A percentile compares a stretch with the other conserved stretches of the same genome.
phyloP scores from a whole-genome alignment of 2,888 invertebrate genomes.

The Baronia brevicornis region DNA sequence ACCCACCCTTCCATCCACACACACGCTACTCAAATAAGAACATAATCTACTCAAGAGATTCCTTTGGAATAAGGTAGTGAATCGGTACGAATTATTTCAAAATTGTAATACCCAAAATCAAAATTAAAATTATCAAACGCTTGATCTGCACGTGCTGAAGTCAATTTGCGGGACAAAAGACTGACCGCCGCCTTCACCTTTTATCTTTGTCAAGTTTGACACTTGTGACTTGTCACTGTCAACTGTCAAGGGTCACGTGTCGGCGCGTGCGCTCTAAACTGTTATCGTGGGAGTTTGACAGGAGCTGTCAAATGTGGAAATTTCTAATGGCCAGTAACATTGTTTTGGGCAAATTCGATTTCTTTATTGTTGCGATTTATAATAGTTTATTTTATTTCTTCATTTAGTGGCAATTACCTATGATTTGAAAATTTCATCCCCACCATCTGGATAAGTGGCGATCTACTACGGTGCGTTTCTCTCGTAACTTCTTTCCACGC shows the following conservation, averaged over 20 bases:
- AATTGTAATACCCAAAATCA: neutral
- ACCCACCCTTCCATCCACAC: too few species aligned
- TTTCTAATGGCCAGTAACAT: constrained; percentile 36
- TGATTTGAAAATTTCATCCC: too few species aligned
- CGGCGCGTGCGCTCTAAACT: constrained; percentile 61
- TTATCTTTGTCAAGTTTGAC: constrained; percentile 44
- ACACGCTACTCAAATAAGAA: neutral
- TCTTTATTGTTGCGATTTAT: constrained; percentile 24
- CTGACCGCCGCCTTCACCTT: constrained; percentile 36
- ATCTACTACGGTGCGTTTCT: too few species aligned
- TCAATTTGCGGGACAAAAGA: constrained; percentile 47
- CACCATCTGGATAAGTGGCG: too few species aligned
- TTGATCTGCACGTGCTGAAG: constrained; percentile 37
- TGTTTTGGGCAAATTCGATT: constrained; percentile 22
- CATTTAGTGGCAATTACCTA: too few species aligned
- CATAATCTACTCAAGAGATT: neutral
- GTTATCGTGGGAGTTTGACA: constrained; percentile 54
- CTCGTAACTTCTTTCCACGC: too few species aligned
- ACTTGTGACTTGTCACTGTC: constrained; percentile 42
- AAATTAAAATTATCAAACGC: constrained; percentile 10
- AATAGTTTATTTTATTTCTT: constrained; percentile 1
- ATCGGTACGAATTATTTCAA: too few species aligned
- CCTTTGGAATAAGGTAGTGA: too few species aligned
- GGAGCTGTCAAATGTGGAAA: constrained; percentile 45
- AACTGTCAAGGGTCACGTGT: constrained; percentile 58